Percentiles rank a stretch among this genome's conserved stretches.
Conservation (phyloP, 2,888 invertebrate genomes). For the Chorisops tibialis region DNA sequence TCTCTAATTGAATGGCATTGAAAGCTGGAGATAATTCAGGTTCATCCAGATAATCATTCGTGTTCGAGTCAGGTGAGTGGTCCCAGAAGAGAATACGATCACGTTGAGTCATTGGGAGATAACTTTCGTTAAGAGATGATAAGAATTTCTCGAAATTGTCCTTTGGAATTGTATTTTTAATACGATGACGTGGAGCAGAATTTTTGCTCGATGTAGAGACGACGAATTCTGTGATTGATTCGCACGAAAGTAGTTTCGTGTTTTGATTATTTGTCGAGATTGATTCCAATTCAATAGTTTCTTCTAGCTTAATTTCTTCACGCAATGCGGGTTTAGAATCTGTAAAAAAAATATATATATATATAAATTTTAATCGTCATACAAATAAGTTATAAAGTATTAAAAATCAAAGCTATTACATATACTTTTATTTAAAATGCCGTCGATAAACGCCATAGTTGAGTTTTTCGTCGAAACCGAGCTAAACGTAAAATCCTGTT, state of each 20-base stretch:
- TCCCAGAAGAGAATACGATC: constrained; percentile 46
- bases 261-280: background rate
- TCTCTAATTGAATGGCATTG: background rate
- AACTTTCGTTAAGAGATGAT: constrained; percentile 40
- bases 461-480: too few species aligned
- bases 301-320: background rate
- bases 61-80: constrained; percentile 36
- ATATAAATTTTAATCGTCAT: too few species aligned
- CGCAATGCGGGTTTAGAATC: too few species aligned
- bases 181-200: constrained; percentile 2
- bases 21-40: constrained; percentile 23
- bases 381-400: too few species aligned
- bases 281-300: background rate
- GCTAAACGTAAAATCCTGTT: too few species aligned
- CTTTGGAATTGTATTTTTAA: constrained; percentile 4
- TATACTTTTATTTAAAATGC: too few species aligned
- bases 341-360: too few species aligned
- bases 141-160: constrained; percentile 46
- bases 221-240: background rate
- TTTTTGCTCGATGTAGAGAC: background rate
- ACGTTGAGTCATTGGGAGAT: constrained; percentile 43
- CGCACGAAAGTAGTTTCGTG: background rate
- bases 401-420: too few species aligned
- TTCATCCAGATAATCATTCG: too few species aligned
- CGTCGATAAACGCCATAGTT: too few species aligned